phyloP scores from a whole-genome alignment of 2,113 vertebrate genomes.

The Brachyistius frenatus region DNA sequence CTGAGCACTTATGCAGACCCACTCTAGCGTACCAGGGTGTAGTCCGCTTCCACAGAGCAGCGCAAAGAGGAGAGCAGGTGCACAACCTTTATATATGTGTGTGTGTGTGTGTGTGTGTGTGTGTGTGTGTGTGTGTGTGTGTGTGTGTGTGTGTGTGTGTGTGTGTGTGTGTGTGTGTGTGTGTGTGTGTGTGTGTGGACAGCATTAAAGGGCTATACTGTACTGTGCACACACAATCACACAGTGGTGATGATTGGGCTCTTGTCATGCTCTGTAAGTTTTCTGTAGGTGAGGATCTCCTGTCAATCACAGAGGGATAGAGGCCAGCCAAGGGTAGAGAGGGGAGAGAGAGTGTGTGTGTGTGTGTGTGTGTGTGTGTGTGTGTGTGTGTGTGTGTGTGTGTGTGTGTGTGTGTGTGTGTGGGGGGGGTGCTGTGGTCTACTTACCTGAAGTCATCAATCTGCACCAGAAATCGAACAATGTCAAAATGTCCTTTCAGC shows the following conservation, averaged over 20 bases:
- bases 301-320: constrained; percentile 79
- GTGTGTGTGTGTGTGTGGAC: constrained; percentile 23
- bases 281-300: constrained; percentile 81
- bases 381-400: no score
- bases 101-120: no score
- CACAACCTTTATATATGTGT: constrained; percentile 16
- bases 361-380: no score
- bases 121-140: constrained; percentile 26
- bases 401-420: no score
- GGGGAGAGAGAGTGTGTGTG: constrained; percentile 35
- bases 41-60: constrained; percentile 45
- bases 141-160: no score
- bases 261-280: constrained; percentile 82
- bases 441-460: constrained; percentile 96
- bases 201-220: constrained; percentile 56
- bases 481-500: constrained; percentile 95
- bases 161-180: no score
- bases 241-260: constrained; percentile 76
- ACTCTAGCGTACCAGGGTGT: constrained; percentile 63
- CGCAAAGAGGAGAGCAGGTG: constrained; percentile 58
- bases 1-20: constrained; percentile 71
- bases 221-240: constrained; percentile 62
- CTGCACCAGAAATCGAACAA: constrained; percentile 95
- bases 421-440: constrained; percentile 41
- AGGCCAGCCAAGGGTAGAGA: constrained; percentile 71